phyloP scores from a whole-genome alignment of 2,113 vertebrate species.

The Pelecanus crispus region DNA sequence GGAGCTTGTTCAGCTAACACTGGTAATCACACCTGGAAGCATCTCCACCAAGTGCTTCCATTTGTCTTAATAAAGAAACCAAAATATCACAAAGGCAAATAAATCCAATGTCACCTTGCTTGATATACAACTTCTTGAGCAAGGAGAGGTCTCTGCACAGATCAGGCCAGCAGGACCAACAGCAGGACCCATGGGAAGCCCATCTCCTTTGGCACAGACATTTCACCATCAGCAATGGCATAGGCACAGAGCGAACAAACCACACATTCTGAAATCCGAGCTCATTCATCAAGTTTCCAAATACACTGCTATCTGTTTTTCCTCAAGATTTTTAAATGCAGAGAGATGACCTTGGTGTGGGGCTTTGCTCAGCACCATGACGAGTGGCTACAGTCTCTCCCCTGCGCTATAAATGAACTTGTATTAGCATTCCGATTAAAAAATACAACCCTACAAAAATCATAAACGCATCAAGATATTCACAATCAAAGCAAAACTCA shows the following conservation, averaged over 20 bases:
- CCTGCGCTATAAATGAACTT: rapidly evolving
- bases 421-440: neutral
- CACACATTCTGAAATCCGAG: neutral
- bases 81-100: neutral
- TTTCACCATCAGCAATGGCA: neutral
- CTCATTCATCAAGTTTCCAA: neutral
- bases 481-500: neutral
- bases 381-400: neutral
- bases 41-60: neutral
- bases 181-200: neutral
- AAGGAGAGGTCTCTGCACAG: neutral
- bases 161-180: neutral
- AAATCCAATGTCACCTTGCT: neutral
- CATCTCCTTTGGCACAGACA: rapidly evolving
- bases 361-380: neutral
- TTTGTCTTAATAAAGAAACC: neutral
- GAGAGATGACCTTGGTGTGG: neutral
- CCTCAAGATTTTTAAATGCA: neutral
- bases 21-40: neutral
- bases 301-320: neutral
- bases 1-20: neutral
- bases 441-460: neutral
- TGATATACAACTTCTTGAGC: neutral
- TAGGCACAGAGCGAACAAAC: rapidly evolving
- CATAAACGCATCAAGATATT: neutral